phyloP scores from a whole-genome alignment of 2,888 invertebrate species.

The Himalopsyche japonica region DNA sequence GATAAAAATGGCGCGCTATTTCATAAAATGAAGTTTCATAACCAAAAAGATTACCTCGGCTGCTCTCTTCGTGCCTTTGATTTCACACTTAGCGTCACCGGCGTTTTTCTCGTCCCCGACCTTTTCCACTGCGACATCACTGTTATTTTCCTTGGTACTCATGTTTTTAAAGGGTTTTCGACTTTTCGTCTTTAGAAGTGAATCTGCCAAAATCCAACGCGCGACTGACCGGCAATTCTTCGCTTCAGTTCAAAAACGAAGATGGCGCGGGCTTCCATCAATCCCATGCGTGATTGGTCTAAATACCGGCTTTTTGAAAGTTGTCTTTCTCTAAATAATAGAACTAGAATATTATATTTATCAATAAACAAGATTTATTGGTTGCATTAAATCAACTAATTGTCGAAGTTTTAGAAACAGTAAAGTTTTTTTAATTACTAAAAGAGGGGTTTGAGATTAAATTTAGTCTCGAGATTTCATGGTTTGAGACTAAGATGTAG shows the following conservation, averaged over 20 bases:
- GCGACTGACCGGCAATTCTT: slow-evolving; percentile 70
- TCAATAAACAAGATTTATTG: not conserved
- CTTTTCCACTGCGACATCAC: slow-evolving; percentile 84
- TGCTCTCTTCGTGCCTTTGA: slow-evolving; percentile 86
- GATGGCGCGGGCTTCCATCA: slow-evolving; percentile 74
- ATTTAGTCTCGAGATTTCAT: slow-evolving; percentile 31
- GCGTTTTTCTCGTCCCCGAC: slow-evolving; percentile 75
- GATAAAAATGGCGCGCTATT: slow-evolving; percentile 61
- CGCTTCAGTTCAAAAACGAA: slow-evolving; percentile 80
- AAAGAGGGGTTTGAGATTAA: slow-evolving; percentile 67
- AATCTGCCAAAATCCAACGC: slow-evolving; percentile 65
- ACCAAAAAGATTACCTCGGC: slow-evolving; percentile 70
- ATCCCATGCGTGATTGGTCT: slow-evolving; percentile 52
- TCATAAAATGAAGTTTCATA: slow-evolving; percentile 41
- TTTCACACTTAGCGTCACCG: slow-evolving; percentile 75
- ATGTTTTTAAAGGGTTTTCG: slow-evolving; percentile 51
- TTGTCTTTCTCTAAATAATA: not conserved
- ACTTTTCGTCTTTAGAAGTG: slow-evolving; percentile 50
- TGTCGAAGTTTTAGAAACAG: not conserved
- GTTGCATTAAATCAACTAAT: not conserved
- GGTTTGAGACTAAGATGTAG: slow-evolving; percentile 29
- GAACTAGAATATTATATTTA: not conserved
- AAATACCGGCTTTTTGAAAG: slow-evolving; percentile 41
- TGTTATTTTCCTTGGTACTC: slow-evolving; percentile 80
- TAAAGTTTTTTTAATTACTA: slow-evolving; percentile 39